Evolutionary conservation across 2,113 vertebrate genomes (phyloP).

Genomic region (Plotosus lineatus): DNA sequence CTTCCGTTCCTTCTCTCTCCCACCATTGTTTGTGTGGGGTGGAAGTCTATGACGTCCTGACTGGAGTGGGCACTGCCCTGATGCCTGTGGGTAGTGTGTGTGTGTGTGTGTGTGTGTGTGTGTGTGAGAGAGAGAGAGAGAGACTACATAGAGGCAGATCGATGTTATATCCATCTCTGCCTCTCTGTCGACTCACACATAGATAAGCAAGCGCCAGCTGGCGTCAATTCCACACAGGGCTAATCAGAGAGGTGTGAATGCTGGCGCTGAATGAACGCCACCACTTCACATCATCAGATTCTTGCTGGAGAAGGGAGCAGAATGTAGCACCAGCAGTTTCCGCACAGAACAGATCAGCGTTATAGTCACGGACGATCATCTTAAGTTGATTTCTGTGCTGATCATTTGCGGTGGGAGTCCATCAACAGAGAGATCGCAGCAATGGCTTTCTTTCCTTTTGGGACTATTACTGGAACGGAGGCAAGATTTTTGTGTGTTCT

Average conservation of each 20-base stretch:
- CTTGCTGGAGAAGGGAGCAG: slow-evolving; percentile 35
- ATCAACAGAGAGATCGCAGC: slow-evolving; percentile 35
- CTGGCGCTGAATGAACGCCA: slow-evolving; percentile 48
- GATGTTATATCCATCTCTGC: slow-evolving; percentile 49
- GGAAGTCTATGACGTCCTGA: slow-evolving; percentile 49
- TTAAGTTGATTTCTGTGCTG: slow-evolving; percentile 30
- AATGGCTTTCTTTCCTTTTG: slow-evolving; percentile 57
- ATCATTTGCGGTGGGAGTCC: slow-evolving; percentile 32
- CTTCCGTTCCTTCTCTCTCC: slow-evolving; percentile 17
- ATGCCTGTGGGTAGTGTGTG: slow-evolving; percentile 53
- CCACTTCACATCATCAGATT: slow-evolving; percentile 46
- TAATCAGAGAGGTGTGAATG: slow-evolving; percentile 57
- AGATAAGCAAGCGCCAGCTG: slow-evolving; percentile 53
- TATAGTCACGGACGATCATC: slow-evolving; percentile 26
- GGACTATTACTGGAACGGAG: slow-evolving; percentile 55
- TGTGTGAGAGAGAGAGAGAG: slow-evolving; percentile 13
- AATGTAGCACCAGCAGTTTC: slow-evolving; percentile 33
- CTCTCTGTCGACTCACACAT: slow-evolving; percentile 26
- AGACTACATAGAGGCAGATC: slow-evolving; percentile 48
- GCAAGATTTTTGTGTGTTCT: slow-evolving; percentile 47
- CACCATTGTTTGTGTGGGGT: slow-evolving; percentile 46
- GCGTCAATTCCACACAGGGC: slow-evolving; percentile 52
- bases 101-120: slow-evolving; percentile 25
- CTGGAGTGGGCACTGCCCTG: slow-evolving; percentile 56
- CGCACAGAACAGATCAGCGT: slow-evolving; percentile 37